Evolutionary conservation across 1,140 invertebrate species (phyloP).

Genomic region (Charaxes varanes): DNA sequence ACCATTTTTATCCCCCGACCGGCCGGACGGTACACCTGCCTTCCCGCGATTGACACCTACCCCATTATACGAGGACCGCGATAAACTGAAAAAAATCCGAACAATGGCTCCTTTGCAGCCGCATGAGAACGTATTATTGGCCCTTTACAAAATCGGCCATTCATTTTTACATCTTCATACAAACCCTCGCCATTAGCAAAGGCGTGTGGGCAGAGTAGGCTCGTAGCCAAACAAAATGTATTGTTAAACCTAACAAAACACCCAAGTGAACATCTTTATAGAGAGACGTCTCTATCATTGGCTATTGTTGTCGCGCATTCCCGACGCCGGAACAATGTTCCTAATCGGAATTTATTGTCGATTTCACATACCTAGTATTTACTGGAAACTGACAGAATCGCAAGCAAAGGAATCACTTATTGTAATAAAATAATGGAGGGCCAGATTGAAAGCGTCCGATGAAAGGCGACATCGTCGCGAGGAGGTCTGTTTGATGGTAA

Average conservation of each 20-base stretch:
- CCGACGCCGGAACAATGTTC: conserved; percentile 40
- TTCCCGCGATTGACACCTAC: conserved; percentile 66
- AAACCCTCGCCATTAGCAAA: conserved; percentile 62
- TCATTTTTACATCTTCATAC: conserved; percentile 69
- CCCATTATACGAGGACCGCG: conserved; percentile 54
- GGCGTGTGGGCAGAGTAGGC: conserved; percentile 67
- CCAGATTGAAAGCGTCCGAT: conserved; percentile 64
- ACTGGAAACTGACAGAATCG: conserved; percentile 62
- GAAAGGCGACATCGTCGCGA: conserved; percentile 48
- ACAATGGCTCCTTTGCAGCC: conserved; percentile 62
- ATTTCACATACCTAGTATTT: conserved; percentile 64
- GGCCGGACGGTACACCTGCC: conserved; percentile 56
- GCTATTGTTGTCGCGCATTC: conserved; percentile 51
- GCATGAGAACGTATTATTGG: conserved; percentile 69
- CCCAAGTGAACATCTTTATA: conserved; percentile 68
- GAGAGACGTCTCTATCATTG: conserved; percentile 46
- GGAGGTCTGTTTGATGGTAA: conserved; percentile 61
- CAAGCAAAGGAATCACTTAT: conserved; percentile 63
- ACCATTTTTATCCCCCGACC: conserved; percentile 61
- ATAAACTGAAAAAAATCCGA: conserved; percentile 51
- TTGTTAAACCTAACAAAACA: conserved; percentile 64
- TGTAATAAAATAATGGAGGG: conserved; percentile 67
- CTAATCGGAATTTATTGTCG: conserved; percentile 66
- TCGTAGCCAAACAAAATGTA: conserved; percentile 66
- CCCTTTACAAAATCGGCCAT: conserved; percentile 59